Conservation (phyloP, 1,140 invertebrate genomes). For the Eriocheir sinensis region DNA sequence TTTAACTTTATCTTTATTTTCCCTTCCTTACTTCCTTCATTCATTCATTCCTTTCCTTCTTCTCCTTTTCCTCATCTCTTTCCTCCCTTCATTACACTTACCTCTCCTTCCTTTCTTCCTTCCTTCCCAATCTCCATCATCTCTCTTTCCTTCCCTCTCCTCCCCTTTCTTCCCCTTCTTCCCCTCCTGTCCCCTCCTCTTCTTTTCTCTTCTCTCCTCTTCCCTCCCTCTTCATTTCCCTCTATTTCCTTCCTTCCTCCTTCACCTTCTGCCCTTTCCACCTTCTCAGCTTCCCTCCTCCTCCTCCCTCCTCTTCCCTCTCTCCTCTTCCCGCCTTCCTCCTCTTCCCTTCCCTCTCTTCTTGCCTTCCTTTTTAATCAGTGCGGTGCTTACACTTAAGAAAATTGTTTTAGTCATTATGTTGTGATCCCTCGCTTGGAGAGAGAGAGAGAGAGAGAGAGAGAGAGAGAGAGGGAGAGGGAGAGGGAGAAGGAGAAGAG, state of each 20-base stretch:
- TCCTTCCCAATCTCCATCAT: background rate
- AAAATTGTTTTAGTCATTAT: background rate
- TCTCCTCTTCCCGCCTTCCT: background rate
- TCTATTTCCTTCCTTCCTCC: background rate
- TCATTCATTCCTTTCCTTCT: background rate
- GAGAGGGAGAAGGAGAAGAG: conserved; percentile 30
- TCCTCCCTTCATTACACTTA: background rate
- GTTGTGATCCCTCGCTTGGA: background rate
- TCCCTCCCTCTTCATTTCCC: background rate
- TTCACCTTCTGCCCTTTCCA: background rate
- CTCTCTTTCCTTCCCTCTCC: background rate
- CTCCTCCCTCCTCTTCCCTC: background rate
- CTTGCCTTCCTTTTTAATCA: background rate
- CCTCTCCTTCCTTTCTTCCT: background rate
- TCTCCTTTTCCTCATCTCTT: background rate
- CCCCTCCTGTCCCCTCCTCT: background rate
- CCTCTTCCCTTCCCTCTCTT: background rate
- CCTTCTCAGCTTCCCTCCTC: background rate
- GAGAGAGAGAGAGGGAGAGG: conserved; percentile 20
- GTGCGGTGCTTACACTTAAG: background rate
- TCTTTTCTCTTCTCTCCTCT: background rate
- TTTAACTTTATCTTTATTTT: no score
- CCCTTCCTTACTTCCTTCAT: background rate
- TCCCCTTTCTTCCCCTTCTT: background rate
- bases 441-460: conserved; percentile 22